Evolutionary conservation across 2,113 vertebrate genomes (phyloP), one percentile per base, ranked within the genome.

Genomic region (Zingel zingel): DNA sequence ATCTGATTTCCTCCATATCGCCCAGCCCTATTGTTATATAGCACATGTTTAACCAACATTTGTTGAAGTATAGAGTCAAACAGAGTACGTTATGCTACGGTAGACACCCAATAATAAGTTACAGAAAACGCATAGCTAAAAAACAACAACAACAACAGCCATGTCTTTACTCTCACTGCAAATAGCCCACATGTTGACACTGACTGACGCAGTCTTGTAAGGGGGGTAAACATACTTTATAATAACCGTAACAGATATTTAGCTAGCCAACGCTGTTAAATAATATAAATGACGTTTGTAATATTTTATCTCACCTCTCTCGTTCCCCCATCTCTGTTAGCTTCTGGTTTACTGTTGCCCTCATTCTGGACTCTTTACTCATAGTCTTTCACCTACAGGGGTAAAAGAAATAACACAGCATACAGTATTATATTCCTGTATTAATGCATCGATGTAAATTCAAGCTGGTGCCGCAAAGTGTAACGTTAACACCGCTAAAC

Each of bases 251-350:
- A 25, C 16, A 48, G 43, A 18, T 47, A 56, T 3, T 43, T 8
- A 21, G 4, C 23, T 8, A 21, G 4, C 23, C 2, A 7, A 51
- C 8, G 21, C 19, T 18, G 27, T 51, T 25, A 15, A 61, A 9
- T 19, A 16, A 30, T 39, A 39, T 8, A 0, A 18, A 14, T 3
- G 0, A 19, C 1, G 13, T 39, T 6, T 23, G 23, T 13, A 14
- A 2, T 43, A 7, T 63, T n/a, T 23, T 9, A 25, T 7, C 95
- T 95, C 78, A 99, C 98, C 98, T 96, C 81, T 99, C 98, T 89
- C 98, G 94, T 90, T 99, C 98, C 58, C 98, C 98, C 63, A 97
- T 98, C 94, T 99, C 98, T 81, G 98, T 99, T 73, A 99, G 94
- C 91, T 98, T 99, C 93, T 99, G 98, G 91, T 99, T 99, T 85